phyloP scores from a whole-genome alignment of 2,797 vertebrate species.

The Tokudaia tokunoshimensis region DNA sequence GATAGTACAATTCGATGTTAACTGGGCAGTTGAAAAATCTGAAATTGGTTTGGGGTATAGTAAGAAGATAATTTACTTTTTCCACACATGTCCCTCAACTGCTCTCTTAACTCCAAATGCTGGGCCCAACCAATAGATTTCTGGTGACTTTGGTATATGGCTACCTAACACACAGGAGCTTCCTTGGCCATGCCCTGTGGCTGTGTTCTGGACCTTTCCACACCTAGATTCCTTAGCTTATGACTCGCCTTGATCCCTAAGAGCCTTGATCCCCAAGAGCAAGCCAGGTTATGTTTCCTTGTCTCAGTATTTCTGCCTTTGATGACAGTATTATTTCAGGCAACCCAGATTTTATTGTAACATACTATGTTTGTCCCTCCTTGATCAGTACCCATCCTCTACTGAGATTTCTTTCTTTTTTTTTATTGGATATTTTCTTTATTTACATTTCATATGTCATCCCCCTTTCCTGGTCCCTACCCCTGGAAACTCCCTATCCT shows the following conservation, averaged over 20 bases:
- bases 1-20: neutral
- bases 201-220: neutral
- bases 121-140: neutral
- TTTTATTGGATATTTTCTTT: too few relatives aligned
- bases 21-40: neutral
- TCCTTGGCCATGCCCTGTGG: neutral
- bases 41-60: neutral
- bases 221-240: neutral
- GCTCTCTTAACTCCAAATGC: neutral
- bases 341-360: neutral
- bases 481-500: too few relatives aligned
- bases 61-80: neutral
- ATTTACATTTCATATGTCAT: too few relatives aligned
- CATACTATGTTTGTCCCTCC: neutral
- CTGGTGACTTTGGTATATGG: neutral
- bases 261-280: neutral
- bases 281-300: neutral
- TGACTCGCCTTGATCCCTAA: neutral
- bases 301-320: conserved; percentile 6
- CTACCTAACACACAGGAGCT: neutral
- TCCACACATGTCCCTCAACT: neutral
- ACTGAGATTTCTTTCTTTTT: conserved; percentile 33
- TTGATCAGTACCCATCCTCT: neutral
- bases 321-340: conserved; percentile 21
- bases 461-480: too few relatives aligned